phyloP scores from a whole-genome alignment of 2,797 vertebrate genomes.

The Anabacerthia variegaticeps region DNA sequence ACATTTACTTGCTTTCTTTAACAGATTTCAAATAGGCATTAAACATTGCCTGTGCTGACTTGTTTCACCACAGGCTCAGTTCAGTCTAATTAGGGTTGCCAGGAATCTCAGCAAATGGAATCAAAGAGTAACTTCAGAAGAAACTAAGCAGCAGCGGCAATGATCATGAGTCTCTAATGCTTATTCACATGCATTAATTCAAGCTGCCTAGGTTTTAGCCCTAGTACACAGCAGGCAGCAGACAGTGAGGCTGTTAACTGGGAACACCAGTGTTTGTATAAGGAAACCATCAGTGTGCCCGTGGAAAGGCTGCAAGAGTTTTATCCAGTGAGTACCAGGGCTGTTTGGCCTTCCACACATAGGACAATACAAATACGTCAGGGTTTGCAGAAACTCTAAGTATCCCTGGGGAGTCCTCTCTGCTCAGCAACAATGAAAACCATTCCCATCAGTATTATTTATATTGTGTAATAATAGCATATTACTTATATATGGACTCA shows the following conservation, averaged over 20 bases:
- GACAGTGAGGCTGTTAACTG: slow-evolving; percentile 5
- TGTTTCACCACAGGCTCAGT: slow-evolving; percentile 38
- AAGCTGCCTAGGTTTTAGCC: slow-evolving; percentile 4
- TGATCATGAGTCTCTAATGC: slow-evolving; percentile 28
- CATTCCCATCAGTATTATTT: slow-evolving; percentile 63
- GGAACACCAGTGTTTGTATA: not conserved
- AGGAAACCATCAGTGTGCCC: not conserved
- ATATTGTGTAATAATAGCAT: slow-evolving; percentile 60
- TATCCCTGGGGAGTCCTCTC: not conserved
- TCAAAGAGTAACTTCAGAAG: slow-evolving; percentile 56
- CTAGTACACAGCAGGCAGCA: slow-evolving; percentile 1
- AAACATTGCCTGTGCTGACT: slow-evolving; percentile 5
- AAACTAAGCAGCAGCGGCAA: slow-evolving; percentile 34
- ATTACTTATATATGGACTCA: slow-evolving; percentile 64
- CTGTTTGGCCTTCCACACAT: not conserved
- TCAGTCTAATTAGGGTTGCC: slow-evolving; percentile 51
- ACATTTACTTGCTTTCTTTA: not conserved
- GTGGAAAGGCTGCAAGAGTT: not conserved
- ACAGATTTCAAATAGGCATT: slow-evolving; percentile 24
- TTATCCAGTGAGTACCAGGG: not conserved
- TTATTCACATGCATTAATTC: slow-evolving; percentile 31
- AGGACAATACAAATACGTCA: not conserved
- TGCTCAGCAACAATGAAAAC: slow-evolving; percentile 62
- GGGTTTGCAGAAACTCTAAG: slow-evolving; percentile 4
- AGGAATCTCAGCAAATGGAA: slow-evolving; percentile 46